A percentile compares a stretch with the other conserved stretches of the same genome.
phyloP scores from a whole-genome alignment of 2,888 invertebrate species.

The Parnassius apollo region DNA sequence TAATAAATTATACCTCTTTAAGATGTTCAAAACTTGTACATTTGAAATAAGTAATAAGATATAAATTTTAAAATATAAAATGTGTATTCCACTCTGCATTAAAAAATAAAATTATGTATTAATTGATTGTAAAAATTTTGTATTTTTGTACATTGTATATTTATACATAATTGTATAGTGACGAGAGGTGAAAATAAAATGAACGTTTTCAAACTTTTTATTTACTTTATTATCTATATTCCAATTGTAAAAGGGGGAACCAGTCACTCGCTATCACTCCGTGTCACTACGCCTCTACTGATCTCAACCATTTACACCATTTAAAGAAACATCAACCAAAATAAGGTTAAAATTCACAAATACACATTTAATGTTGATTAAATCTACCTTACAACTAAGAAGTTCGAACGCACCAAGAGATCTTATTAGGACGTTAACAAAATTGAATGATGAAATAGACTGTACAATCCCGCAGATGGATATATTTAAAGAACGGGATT shows the following conservation, averaged over 20 bases:
- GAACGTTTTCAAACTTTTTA: constrained; percentile 68
- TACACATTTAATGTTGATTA: constrained; percentile 80
- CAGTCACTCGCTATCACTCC: constrained; percentile 75
- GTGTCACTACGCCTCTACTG: constrained; percentile 73
- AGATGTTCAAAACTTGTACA: constrained; percentile 16
- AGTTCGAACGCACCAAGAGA: constrained; percentile 57
- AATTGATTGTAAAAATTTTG: constrained; percentile 35
- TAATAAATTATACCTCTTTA: constrained; percentile 16
- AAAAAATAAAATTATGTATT: constrained; percentile 21
- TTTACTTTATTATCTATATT: constrained; percentile 77
- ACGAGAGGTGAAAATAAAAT: constrained; percentile 49
- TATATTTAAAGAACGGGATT: neutral
- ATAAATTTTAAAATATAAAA: neutral
- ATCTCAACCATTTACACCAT: constrained; percentile 77
- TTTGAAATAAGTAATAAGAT: constrained; percentile 14
- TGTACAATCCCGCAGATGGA: constrained; percentile 34
- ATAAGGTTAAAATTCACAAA: constrained; percentile 78
- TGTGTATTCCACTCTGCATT: constrained; percentile 1
- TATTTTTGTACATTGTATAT: constrained; percentile 63
- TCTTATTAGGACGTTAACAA: constrained; percentile 34
- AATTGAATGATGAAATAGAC: constrained; percentile 24
- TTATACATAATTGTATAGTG: constrained; percentile 43
- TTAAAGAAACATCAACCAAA: constrained; percentile 78
- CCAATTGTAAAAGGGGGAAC: constrained; percentile 79
- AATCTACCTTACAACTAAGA: constrained; percentile 62